These are phyloP conservation scores for Lagothrix lagotricha DNA, from an alignment of 2,797 vertebrate species.

Conservation along the genomic window DNA sequence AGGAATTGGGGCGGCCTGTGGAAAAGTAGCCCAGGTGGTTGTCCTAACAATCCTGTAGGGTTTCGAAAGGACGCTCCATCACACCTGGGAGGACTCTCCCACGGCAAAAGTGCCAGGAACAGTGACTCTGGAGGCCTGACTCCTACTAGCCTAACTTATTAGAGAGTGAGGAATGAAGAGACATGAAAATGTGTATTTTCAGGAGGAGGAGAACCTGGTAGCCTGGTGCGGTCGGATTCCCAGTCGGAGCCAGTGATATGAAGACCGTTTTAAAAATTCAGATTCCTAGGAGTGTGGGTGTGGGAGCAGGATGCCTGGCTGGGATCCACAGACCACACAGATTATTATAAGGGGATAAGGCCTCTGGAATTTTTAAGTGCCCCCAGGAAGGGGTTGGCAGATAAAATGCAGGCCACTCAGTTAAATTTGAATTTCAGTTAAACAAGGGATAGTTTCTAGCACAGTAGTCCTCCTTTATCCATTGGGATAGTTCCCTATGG, in stretches of 20 bases:
- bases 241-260: neutral
- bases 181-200: neutral
- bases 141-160: neutral
- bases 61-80: too few species aligned
- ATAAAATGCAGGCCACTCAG: neutral
- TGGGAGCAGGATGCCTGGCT: neutral
- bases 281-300: neutral
- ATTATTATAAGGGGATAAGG: neutral
- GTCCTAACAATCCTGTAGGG: neutral
- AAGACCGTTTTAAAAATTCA: neutral
- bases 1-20: neutral
- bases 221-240: neutral
- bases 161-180: neutral
- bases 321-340: neutral
- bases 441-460: neutral
- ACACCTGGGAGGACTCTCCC: neutral
- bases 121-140: neutral
- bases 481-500: neutral
- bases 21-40: neutral
- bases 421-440: constrained; percentile 5
- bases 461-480: neutral
- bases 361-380: neutral
- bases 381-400: neutral
- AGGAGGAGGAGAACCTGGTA: neutral
- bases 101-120: neutral